These are phyloP conservation scores for Microctenopoma lineatum DNA, from an alignment of 2,797 vertebrate species.

Conservation along the genomic window DNA sequence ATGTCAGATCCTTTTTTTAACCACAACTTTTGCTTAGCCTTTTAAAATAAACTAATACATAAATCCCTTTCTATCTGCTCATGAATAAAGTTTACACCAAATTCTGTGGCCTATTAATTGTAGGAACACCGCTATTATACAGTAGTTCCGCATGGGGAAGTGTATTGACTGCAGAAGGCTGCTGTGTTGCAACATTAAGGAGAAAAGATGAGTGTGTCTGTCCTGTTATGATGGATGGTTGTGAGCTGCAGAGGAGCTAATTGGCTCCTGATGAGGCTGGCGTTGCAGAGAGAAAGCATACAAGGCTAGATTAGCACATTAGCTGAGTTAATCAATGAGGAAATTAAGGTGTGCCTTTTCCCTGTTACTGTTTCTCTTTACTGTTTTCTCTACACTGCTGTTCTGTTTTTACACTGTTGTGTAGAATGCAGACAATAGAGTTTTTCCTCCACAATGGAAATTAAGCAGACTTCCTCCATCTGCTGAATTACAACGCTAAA, in stretches of 20 bases:
- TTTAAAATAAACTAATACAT: conserved; percentile 10
- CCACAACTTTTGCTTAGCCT: not conserved
- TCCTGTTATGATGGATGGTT: conserved; percentile 80
- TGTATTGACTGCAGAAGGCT: conserved; percentile 72
- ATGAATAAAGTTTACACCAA: conserved; percentile 33
- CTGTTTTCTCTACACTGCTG: conserved; percentile 22
- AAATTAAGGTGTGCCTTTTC: conserved; percentile 74
- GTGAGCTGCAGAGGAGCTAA: conserved; percentile 74
- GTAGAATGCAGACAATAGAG: not conserved
- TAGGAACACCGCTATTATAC: conserved; percentile 41
- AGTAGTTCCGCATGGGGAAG: conserved; percentile 67
- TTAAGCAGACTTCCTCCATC: no score
- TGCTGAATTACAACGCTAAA: no score
- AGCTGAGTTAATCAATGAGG: conserved; percentile 80
- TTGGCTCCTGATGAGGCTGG: conserved; percentile 82
- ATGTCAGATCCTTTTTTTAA: conserved; percentile 3
- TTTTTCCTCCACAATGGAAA: not conserved
- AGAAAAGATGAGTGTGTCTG: conserved; percentile 80
- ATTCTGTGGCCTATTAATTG: conserved; percentile 60
- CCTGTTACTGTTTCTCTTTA: conserved; percentile 51
- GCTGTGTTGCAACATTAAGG: conserved; percentile 72
- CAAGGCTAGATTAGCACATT: conserved; percentile 77
- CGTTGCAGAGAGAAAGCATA: conserved; percentile 76
- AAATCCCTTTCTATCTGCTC: conserved; percentile 20
- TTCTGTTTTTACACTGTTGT: conserved; percentile 4